Evolutionary conservation across 2,888 invertebrate species (phyloP).

Genomic region (Linyphia triangularis): DNA sequence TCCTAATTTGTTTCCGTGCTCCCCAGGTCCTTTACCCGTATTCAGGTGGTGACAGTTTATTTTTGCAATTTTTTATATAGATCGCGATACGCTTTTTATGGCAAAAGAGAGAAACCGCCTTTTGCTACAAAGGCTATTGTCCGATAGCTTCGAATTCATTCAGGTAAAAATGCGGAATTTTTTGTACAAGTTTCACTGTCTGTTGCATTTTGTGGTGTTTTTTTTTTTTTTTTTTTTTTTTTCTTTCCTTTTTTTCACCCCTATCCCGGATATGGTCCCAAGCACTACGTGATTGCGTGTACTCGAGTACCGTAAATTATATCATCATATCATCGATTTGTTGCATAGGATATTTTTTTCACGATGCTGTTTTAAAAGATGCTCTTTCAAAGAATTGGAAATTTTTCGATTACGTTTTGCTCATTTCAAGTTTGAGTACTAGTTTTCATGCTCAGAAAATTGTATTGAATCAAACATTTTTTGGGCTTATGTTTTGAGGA

Average conservation of each 20-base stretch:
- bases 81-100: slow-evolving; percentile 4
- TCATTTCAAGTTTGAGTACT: too few species aligned
- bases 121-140: slow-evolving; percentile 54
- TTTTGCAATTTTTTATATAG: slow-evolving; percentile 35
- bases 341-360: not conserved
- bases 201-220: slow-evolving; percentile 19
- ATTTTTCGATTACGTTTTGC: too few species aligned
- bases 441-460: too few species aligned
- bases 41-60: slow-evolving; percentile 61
- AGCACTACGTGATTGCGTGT: slow-evolving; percentile 27
- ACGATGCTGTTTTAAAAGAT: not conserved
- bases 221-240: too few species aligned
- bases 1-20: slow-evolving; percentile 59
- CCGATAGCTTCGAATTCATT: slow-evolving; percentile 35
- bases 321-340: not conserved
- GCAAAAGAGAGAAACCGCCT: slow-evolving; percentile 22
- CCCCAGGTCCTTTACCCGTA: slow-evolving; percentile 62
- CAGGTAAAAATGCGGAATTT: slow-evolving; percentile 33
- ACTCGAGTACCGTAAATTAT: slow-evolving; percentile 13
- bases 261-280: not conserved
- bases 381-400: not conserved
- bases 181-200: slow-evolving; percentile 40
- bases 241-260: not conserved
- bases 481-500: too few species aligned
- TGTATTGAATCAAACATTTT: too few species aligned